Base-by-base conservation (phyloP, 2,797 vertebrate genomes). In the Chelmon rostratus region DNA sequence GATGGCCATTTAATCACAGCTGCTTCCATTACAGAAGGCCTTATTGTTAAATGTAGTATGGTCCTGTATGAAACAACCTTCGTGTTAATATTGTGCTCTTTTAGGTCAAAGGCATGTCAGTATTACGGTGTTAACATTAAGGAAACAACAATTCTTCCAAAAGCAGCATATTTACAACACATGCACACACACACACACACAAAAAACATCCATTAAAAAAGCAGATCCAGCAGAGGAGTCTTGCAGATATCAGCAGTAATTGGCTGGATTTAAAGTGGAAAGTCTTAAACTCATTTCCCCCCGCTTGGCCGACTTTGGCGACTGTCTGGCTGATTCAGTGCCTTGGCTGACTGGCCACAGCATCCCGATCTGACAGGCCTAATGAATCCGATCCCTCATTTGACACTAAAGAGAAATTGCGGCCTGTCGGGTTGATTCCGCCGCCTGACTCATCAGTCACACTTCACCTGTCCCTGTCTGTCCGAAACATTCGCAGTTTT, bases 301-400 rank as follows among this genome's bases (percentile, higher is more conserved):
- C 15, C 56, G 66, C 58, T 53, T 44, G 64, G 37, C 76, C 37
- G 77, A 72, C 47, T 79, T 73, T 46, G 52, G 40, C 9, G 52
- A 40, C 73, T 64, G 62, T 73, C 56, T 71, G 80, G 58, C 53
- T 79, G 70, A 82, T 72, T 82, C 38, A 9, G 6, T 40, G 66
- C 38, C 18, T 47, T 47, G 78, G 54, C 28, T 77, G 64, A 54
- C 57, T 21, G 62, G 56, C 46, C 49, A 37, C 76, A 35, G 62
- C 50, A 6, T 70, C 66, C 38, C 11, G 19, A 8, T 81, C 76
- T 76, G 78, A 88, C 81, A 80, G 4, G 52, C 42, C 66, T 64
- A 86, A 89, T 84, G 69, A 89, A 56, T 85, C 50, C 31, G 62
- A 82, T 53, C 68, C 67, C 57, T 74, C 53, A 68, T 76, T 52